phyloP scores from a whole-genome alignment of 2,113 vertebrate species.

The Neogobius melanostomus region DNA sequence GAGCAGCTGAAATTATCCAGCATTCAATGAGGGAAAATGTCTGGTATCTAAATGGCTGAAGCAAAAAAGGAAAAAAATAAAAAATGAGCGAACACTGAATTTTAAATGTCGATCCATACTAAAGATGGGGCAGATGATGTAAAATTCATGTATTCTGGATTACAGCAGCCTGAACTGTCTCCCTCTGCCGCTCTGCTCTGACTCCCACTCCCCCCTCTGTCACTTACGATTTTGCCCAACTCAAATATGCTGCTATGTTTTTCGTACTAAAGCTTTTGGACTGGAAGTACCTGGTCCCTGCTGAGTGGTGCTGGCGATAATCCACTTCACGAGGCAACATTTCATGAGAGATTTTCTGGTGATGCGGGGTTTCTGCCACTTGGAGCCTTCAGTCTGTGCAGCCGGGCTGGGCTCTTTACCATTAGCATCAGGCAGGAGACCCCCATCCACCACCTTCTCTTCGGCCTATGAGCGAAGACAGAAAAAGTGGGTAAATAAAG shows the following conservation, averaged over 20 bases:
- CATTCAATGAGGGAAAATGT: constrained; percentile 1
- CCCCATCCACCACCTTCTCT: constrained; percentile 78
- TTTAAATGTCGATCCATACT: constrained; percentile 25
- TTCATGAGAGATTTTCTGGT: constrained; percentile 84
- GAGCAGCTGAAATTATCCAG: constrained; percentile 12
- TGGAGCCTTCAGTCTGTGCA: constrained; percentile 73
- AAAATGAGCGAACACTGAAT: constrained; percentile 10
- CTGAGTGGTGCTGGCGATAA: constrained; percentile 81
- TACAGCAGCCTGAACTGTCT: constrained; percentile 5
- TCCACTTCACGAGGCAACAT: constrained; percentile 89
- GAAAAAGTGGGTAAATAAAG: too few species aligned
- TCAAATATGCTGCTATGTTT: neutral
- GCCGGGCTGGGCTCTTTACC: constrained; percentile 64
- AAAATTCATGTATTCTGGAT: constrained; percentile 45
- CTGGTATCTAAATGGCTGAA: neutral
- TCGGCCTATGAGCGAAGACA: constrained; percentile 63
- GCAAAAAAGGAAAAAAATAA: neutral
- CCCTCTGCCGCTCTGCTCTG: constrained; percentile 1
- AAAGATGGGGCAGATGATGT: constrained; percentile 18
- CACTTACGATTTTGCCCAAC: constrained; percentile 6
- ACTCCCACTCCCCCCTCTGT: constrained; percentile 10
- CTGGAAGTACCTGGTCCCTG: constrained; percentile 80
- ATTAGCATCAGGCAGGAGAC: constrained; percentile 76
- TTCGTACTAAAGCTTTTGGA: neutral
- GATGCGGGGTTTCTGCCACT: constrained; percentile 81